Conservation (phyloP, 2,888 invertebrate species). For the Lingula anatina region DNA sequence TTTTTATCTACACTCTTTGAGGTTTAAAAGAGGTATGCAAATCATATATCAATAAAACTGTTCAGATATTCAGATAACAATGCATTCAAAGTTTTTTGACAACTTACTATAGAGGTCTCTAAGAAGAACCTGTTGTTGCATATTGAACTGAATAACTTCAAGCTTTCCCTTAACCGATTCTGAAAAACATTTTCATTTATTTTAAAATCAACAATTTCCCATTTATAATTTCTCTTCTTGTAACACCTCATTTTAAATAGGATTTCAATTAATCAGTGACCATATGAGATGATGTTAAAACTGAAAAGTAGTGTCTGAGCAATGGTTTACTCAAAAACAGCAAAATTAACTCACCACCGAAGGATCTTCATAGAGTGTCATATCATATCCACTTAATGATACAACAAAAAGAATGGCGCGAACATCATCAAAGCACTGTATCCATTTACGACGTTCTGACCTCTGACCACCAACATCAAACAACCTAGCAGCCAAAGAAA, state of each 20-base stretch:
- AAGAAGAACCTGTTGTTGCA: slow-evolving; percentile 64
- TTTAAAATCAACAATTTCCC: no score
- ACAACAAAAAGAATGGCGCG: slow-evolving; percentile 63
- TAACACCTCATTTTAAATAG: no score
- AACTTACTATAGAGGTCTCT: slow-evolving; percentile 59
- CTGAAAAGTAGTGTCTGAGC: not conserved
- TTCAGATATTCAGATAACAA: no score
- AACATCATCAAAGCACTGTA: slow-evolving; percentile 66
- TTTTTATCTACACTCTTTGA: no score
- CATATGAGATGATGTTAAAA: not conserved
- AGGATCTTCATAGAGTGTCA: slow-evolving; percentile 63
- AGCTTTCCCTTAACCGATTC: slow-evolving; percentile 63
- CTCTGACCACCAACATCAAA: slow-evolving; percentile 67
- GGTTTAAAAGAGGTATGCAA: no score
- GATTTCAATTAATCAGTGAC: not conserved
- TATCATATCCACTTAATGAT: slow-evolving; percentile 64
- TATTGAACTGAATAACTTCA: slow-evolving; percentile 63
- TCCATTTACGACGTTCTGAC: slow-evolving; percentile 65
- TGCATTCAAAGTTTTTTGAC: no score
- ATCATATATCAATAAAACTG: no score
- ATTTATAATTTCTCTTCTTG: no score
- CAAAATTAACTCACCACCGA: slow-evolving; percentile 49
- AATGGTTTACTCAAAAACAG: not conserved
- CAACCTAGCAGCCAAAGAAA: slow-evolving; percentile 52
- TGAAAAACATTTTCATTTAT: no score